Percentiles rank a stretch among this genome's conserved stretches.
Evolutionary conservation across 1,140 invertebrate genomes (phyloP).

Genomic region (Cylas formicarius): DNA sequence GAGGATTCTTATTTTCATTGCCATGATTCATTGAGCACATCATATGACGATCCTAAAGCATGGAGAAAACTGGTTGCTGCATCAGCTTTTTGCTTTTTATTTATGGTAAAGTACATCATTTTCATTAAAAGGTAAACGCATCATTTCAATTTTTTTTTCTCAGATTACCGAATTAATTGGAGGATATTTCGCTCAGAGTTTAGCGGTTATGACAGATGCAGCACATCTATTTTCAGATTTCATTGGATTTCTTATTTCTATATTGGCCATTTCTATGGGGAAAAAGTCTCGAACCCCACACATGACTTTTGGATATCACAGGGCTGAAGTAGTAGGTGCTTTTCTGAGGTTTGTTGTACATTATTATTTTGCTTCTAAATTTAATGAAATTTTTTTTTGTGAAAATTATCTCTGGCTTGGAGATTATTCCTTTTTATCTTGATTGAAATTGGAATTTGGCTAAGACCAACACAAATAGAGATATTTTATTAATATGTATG

Average conservation of each 20-base stretch:
- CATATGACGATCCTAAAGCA: slow-evolving; percentile 26
- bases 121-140: slow-evolving; percentile 2
- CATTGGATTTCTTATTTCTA: slow-evolving; percentile 70
- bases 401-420: too few relatives aligned
- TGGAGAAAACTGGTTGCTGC: slow-evolving; percentile 48
- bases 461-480: too few relatives aligned
- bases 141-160: slow-evolving; percentile 19
- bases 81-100: slow-evolving; percentile 53
- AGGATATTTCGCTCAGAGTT: slow-evolving; percentile 69
- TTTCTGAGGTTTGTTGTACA: slow-evolving; percentile 44
- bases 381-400: too few relatives aligned
- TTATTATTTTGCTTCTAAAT: too few relatives aligned
- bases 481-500: too few relatives aligned
- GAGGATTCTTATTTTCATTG: slow-evolving; percentile 33
- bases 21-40: slow-evolving; percentile 22
- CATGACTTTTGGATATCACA: slow-evolving; percentile 74
- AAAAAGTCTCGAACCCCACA: slow-evolving; percentile 55
- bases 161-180: slow-evolving; percentile 64
- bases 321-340: slow-evolving; percentile 60
- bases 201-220: slow-evolving; percentile 78
- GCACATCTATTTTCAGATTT: slow-evolving; percentile 79
- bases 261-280: slow-evolving; percentile 67
- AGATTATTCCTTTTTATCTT: too few relatives aligned
- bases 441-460: too few relatives aligned
- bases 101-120: slow-evolving; percentile 50